Conservation (phyloP, 2,888 invertebrate species). For the Apomyelois bistriatella region DNA sequence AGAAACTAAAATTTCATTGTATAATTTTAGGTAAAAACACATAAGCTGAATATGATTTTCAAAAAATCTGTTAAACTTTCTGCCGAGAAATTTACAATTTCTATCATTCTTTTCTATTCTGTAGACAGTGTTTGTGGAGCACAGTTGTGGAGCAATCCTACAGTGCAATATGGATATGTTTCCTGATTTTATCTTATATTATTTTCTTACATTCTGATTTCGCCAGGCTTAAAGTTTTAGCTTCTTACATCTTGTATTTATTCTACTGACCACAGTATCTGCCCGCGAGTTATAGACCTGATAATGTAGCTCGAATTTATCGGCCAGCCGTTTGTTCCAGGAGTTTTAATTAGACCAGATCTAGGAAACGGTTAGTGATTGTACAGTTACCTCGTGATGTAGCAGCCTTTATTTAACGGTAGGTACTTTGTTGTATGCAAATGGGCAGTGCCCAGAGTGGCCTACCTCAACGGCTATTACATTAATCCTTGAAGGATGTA, state of each 20-base stretch:
- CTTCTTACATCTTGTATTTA: not conserved
- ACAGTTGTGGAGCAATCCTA: too few species aligned
- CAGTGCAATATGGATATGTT: not conserved
- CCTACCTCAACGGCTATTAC: not conserved
- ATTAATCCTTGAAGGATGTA: not conserved
- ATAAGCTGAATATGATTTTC: too few species aligned
- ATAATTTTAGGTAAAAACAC: too few species aligned
- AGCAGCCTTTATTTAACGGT: slow-evolving; percentile 1
- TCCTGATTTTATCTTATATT: not conserved
- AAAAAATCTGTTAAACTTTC: too few species aligned
- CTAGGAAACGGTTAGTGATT: slow-evolving; percentile 20
- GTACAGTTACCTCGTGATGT: slow-evolving; percentile 13
- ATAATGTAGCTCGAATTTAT: slow-evolving; percentile 50
- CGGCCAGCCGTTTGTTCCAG: slow-evolving; percentile 37
- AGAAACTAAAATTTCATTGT: too few species aligned
- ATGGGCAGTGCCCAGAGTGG: slow-evolving; percentile 4
- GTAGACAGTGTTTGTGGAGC: too few species aligned
- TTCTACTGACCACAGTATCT: slow-evolving; percentile 2
- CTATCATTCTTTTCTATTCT: too few species aligned
- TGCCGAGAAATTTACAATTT: too few species aligned
- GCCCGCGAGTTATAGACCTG: slow-evolving; percentile 52
- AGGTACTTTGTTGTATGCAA: slow-evolving; percentile 10
- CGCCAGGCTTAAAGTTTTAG: not conserved
- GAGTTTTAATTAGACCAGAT: slow-evolving; percentile 42
- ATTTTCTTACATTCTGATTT: not conserved